Conservation (phyloP, 2,888 invertebrate species). For the Yponomeuta evonymella region DNA sequence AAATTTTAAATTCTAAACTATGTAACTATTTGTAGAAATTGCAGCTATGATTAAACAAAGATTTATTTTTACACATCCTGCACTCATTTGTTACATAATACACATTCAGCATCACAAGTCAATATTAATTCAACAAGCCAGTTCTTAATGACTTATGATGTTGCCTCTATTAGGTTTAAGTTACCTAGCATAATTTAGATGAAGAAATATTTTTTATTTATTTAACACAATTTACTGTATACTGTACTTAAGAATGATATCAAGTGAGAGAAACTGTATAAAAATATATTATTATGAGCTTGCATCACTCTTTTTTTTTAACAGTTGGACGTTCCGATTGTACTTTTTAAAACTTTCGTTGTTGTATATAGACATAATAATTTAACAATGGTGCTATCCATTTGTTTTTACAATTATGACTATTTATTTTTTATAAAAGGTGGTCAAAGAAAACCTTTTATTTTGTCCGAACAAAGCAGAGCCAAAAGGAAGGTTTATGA, state of each 20-base stretch:
- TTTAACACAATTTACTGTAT: conserved; percentile 35
- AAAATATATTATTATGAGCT: conserved; percentile 43
- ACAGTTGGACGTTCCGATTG: too few species aligned
- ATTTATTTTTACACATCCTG: conserved; percentile 4
- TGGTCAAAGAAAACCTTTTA: too few species aligned
- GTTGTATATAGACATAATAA: too few species aligned
- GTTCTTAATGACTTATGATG: background rate
- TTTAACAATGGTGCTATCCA: too few species aligned
- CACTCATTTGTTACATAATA: background rate
- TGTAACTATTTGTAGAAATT: background rate
- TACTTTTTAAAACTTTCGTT: conserved; percentile 12
- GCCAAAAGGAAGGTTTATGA: too few species aligned
- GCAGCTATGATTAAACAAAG: background rate
- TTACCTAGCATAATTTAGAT: conserved; percentile 27
- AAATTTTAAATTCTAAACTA: background rate
- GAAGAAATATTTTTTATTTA: conserved; percentile 39
- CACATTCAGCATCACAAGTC: background rate
- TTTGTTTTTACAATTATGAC: too few species aligned
- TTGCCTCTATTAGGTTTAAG: background rate
- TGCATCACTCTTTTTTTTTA: conserved; percentile 21
- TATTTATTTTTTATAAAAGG: too few species aligned
- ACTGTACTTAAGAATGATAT: conserved; percentile 59
- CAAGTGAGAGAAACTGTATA: conserved; percentile 28
- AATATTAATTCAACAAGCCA: background rate
- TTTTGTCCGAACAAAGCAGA: too few species aligned